Percentiles rank a stretch among this genome's conserved stretches.
These are phyloP conservation scores for Drosophila parthenogenetica DNA, from an alignment of 2,888 invertebrate genomes.

Conservation along the genomic window DNA sequence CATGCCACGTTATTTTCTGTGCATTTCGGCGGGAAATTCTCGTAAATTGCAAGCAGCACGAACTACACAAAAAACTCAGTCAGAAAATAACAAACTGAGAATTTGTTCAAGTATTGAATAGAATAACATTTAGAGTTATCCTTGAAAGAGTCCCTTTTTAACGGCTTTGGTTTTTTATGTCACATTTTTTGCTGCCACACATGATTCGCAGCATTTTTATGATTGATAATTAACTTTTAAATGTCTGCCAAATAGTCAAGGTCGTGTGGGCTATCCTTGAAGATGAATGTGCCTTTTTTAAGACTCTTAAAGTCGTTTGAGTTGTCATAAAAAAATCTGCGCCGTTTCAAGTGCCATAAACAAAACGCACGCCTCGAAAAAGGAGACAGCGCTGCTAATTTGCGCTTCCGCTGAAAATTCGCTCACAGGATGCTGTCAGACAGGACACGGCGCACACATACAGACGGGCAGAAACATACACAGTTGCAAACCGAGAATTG, in stretches of 20 bases:
- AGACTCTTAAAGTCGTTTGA: slow-evolving; percentile 37
- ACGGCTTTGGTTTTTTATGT: slow-evolving; percentile 36
- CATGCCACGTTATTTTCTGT: slow-evolving; percentile 79
- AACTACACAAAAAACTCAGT: slow-evolving; percentile 50
- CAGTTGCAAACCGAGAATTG: not conserved
- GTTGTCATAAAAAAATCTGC: slow-evolving; percentile 54
- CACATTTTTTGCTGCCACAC: slow-evolving; percentile 14
- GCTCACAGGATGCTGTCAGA: slow-evolving; percentile 66
- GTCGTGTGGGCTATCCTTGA: slow-evolving; percentile 39
- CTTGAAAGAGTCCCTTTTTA: slow-evolving; percentile 53
- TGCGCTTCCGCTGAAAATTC: slow-evolving; percentile 74
- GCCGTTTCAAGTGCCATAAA: slow-evolving; percentile 59
- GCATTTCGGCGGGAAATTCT: slow-evolving; percentile 75
- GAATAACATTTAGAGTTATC: slow-evolving; percentile 60
- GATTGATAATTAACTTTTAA: slow-evolving; percentile 71
- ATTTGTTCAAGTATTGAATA: not conserved
- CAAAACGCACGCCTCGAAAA: slow-evolving; percentile 52
- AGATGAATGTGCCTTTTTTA: slow-evolving; percentile 29
- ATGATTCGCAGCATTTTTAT: slow-evolving; percentile 54
- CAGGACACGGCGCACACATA: slow-evolving; percentile 45
- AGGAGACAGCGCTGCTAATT: slow-evolving; percentile 70
- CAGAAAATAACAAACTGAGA: not conserved
- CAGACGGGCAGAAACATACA: slow-evolving; percentile 29
- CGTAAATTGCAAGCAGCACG: slow-evolving; percentile 81
- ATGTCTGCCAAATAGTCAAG: slow-evolving; percentile 56